Evolutionary conservation across 2,888 invertebrate genomes (phyloP).

Genomic region (Xylota segnis): DNA sequence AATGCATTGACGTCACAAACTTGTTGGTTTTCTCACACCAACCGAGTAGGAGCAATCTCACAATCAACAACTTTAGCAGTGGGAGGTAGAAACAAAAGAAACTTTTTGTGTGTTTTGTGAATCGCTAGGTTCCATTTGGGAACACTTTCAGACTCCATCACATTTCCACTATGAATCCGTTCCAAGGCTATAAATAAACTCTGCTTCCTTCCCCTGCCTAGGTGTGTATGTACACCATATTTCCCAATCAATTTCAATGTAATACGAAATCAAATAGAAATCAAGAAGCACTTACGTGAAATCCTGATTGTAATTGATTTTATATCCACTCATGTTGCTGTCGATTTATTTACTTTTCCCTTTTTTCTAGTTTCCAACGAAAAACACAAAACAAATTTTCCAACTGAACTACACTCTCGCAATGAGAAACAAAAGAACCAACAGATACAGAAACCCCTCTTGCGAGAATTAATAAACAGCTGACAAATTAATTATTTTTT

Average conservation of each 20-base stretch:
- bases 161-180: background rate
- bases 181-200: background rate
- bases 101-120: no score
- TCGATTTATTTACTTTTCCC: conserved; percentile 22
- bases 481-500: conserved; percentile 53
- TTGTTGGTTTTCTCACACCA: background rate
- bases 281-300: conserved; percentile 80
- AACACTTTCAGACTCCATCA: background rate
- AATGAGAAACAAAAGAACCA: conserved; percentile 38
- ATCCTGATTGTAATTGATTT: conserved; percentile 81
- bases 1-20: background rate
- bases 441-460: conserved; percentile 21
- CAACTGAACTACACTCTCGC: conserved; percentile 2
- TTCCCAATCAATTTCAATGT: background rate
- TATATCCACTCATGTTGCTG: conserved; percentile 80
- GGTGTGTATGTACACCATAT: background rate
- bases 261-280: background rate
- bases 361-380: conserved; percentile 11
- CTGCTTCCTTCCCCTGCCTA: background rate
- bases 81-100: no score
- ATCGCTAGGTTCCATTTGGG: no score
- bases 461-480: conserved; percentile 50
- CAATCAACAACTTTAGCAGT: no score
- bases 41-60: background rate
- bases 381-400: conserved; percentile 36